phyloP scores from a whole-genome alignment of 2,113 vertebrate species.

The Tachuris rubrigastra region DNA sequence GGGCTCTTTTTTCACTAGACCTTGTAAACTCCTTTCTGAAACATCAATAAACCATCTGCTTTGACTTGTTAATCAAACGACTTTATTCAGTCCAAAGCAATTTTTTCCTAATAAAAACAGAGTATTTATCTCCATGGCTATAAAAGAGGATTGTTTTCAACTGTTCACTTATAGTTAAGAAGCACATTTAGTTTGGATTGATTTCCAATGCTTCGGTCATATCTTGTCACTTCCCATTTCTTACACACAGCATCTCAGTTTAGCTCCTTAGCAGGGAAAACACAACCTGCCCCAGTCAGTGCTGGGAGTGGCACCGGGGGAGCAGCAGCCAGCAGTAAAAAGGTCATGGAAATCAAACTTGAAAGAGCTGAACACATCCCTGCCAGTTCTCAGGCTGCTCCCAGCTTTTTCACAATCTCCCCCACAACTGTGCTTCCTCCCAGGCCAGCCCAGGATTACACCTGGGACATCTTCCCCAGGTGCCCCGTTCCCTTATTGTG shows the following conservation, averaged over 20 bases:
- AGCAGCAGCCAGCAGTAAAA: constrained; percentile 6
- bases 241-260: constrained; percentile 95
- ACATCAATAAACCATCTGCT: constrained; percentile 84
- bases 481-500: not conserved
- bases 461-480: not conserved
- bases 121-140: constrained; percentile 84
- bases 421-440: not conserved
- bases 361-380: not conserved
- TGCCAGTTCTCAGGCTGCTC: not conserved
- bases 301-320: constrained; percentile 3
- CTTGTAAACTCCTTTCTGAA: constrained; percentile 82
- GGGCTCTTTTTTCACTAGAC: constrained; percentile 77
- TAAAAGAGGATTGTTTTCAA: constrained; percentile 91
- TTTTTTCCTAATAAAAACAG: constrained; percentile 86
- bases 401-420: not conserved
- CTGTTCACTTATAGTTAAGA: constrained; percentile 99
- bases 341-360: constrained; percentile 16
- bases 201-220: constrained; percentile 99
- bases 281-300: constrained; percentile 65
- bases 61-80: constrained; percentile 85
- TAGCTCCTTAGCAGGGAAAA: constrained; percentile 84
- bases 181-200: constrained; percentile 99
- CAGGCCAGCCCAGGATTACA: not conserved
- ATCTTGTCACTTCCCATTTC: constrained; percentile 99
- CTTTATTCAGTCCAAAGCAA: constrained; percentile 85